Evolutionary conservation across 2,888 invertebrate species (phyloP), one percentile per base, ranked within the genome.

Genomic region (Suillia variegata): DNA sequence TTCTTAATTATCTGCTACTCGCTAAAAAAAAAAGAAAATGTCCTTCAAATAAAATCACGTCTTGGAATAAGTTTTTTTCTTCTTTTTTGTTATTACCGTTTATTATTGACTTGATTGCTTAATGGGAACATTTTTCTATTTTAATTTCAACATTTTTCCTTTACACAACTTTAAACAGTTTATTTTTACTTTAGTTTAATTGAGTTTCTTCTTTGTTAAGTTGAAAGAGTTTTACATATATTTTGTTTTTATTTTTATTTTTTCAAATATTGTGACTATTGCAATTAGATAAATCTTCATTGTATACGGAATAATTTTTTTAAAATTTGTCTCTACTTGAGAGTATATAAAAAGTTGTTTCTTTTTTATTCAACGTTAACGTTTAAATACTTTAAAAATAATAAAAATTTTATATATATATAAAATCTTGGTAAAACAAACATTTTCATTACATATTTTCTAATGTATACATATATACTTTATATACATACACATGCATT

Each of bases 131-230:
- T 33, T 52, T 53, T 24, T 31, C 45, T 13, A 50, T 50, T 42
- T 24, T 47, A 48, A 54, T 22, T 24, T 26, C 13, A 47, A 15
- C 26, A 42, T 8, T 42, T 42, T 17, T 48, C 48, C 4, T 42
- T 42, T 17, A 13, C 6, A 38, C 18, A 38, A 22, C n/a, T 51
- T 24, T 26, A 18, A 33, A 33, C 18, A 26, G 5, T 33, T 53
- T 34, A 34, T 21, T 53, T 53, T 13, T 8, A 21, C 34, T 48
- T 52, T 33, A 12, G 33, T 33, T 13, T 20, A 3, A 17, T 26
- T 24, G n/a, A 2, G 24, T 56, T 33, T 12, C n/a, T 61, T 47
- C 56, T 56, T 50, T 42, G 58, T 47, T 62, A 38, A 58, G 24
- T 54, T 56, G 49, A n/a, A 8, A 24, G 48, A 38, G 49, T 20